Conservation (phyloP, 1,140 invertebrate species). For the Cydia pomonella region DNA sequence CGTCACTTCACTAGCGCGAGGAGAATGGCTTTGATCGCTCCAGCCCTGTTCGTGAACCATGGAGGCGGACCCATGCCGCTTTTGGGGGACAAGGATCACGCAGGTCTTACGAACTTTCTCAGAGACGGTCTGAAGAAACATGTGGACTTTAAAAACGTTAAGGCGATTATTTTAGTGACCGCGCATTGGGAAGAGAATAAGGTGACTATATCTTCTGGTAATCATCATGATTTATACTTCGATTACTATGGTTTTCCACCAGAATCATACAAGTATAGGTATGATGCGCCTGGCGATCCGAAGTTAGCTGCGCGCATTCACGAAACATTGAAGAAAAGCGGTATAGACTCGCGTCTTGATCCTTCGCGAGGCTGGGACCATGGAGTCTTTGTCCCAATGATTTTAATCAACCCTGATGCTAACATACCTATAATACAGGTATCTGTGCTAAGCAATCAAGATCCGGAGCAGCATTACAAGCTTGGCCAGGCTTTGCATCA, state of each 20-base stretch:
- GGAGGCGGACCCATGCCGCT: conserved; percentile 72
- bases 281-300: conserved; percentile 68
- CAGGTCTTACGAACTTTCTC: conserved; percentile 61
- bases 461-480: conserved; percentile 66
- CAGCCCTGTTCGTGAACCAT: conserved; percentile 73
- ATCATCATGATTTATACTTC: conserved; percentile 70
- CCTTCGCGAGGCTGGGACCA: conserved; percentile 72
- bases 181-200: conserved; percentile 70
- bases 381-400: conserved; percentile 75
- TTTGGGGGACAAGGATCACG: conserved; percentile 65
- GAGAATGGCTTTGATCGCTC: conserved; percentile 64
- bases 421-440: conserved; percentile 71
- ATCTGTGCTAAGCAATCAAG: conserved; percentile 64
- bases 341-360: conserved; percentile 65
- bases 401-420: conserved; percentile 68
- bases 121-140: conserved; percentile 67
- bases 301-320: conserved; percentile 61
- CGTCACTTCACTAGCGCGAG: conserved; percentile 57
- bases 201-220: conserved; percentile 68
- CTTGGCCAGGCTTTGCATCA: conserved; percentile 61
- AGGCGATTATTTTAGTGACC: conserved; percentile 71
- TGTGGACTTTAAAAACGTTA: conserved; percentile 62
- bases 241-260: conserved; percentile 74
- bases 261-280: conserved; percentile 69
- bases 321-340: conserved; percentile 53